Evolutionary conservation across 2,797 vertebrate species (phyloP).

Genomic region (Semotilus atromaculatus): DNA sequence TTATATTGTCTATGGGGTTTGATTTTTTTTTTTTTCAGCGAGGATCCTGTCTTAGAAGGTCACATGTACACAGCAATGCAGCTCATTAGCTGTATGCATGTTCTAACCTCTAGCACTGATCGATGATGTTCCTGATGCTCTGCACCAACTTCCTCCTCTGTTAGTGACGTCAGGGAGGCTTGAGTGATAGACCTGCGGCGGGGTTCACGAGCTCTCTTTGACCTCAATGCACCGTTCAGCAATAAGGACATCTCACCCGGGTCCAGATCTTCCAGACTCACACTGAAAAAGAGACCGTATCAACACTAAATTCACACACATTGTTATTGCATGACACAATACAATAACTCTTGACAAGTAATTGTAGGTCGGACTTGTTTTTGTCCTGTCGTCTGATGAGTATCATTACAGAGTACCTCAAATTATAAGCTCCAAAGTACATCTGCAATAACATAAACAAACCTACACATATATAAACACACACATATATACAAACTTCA

Average conservation of each 20-base stretch:
- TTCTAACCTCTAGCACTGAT: conserved; percentile 55
- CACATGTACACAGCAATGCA: not conserved
- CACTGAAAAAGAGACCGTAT: conserved; percentile 56
- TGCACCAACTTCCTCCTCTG: conserved; percentile 66
- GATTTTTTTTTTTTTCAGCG: not conserved
- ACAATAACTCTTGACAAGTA: not conserved
- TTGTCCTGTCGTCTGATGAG: not conserved
- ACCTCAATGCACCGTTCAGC: conserved; percentile 38
- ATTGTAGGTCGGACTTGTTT: not conserved
- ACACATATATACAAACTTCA: conserved; percentile 14
- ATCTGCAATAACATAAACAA: conserved; percentile 15
- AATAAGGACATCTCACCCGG: conserved; percentile 62
- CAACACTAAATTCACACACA: not conserved
- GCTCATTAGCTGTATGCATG: not conserved
- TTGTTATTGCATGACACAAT: conserved; percentile 3
- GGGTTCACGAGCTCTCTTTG: conserved; percentile 57
- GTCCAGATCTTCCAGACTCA: conserved; percentile 70
- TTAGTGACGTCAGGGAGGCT: conserved; percentile 73
- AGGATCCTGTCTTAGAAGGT: not conserved
- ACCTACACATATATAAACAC: not conserved
- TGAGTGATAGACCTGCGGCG: conserved; percentile 66
- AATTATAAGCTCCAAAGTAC: not conserved
- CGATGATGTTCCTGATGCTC: conserved; percentile 56
- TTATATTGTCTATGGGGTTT: not conserved
- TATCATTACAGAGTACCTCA: conserved; percentile 13